Base-by-base conservation (phyloP, 2,113 vertebrate species). In the Candoia aspera region DNA sequence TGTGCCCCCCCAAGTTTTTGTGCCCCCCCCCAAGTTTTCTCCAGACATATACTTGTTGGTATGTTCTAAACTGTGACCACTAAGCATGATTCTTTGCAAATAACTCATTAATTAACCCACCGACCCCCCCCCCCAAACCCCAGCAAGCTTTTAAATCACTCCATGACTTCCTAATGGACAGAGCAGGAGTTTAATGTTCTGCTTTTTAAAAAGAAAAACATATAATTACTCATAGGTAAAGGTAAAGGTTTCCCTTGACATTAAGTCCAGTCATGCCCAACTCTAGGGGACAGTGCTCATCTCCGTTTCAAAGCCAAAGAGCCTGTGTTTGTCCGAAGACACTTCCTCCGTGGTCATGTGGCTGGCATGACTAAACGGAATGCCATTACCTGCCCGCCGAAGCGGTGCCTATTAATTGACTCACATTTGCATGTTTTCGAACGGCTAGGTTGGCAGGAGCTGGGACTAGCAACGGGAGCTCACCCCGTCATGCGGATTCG, bases 91-190 rank as follows among this genome's bases (percentile, higher is more conserved):
- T 89, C n/a, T 54, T 54, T 92, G 55, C 87, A 88, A 89, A 92
- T 62, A 37, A 46, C 49, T 37, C 64, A 49, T 87, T 91, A 86
- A 91, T 86, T 64, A 54, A 49, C 49, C 49, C 49, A 42, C 42
- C 42, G 2, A 42, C 42, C 6, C 6, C 46, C 46, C 46, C 46
- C 46, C 46, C 46, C 55, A 49, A 55, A 64, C 68, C 19, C 29
- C 59, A 55, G 87, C 86, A 68, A 68, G 84, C 90, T 91, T 86
- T 91, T 91, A 91, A 91, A 86, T n/a, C 90, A 68, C 84, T 86
- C n/a, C 12, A 37, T 62, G 84, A 54, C 59, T 86, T 87, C 84
- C 84, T 91, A 91, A 91, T 86, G 84, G 84, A 86, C 59, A 37
- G 11, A 68, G 29, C 8, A 49, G 33, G 49, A 46, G 37, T 55